A percentile compares a stretch with the other conserved stretches of the same genome.
These are phyloP conservation scores for Hyla sarda DNA, from an alignment of 2,113 vertebrate species.

Conservation along the genomic window DNA sequence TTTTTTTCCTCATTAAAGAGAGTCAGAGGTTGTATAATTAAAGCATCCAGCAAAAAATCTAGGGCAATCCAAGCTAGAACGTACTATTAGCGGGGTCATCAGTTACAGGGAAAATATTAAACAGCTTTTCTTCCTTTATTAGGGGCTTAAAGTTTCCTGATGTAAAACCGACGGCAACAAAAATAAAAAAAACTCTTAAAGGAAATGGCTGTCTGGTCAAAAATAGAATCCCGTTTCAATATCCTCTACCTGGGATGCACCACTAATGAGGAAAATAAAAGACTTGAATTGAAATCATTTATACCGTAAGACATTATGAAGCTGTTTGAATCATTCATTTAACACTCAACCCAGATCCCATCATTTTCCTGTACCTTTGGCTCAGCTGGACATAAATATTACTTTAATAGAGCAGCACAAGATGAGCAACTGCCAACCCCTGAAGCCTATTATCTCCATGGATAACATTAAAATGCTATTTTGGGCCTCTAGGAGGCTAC, in stretches of 20 bases:
- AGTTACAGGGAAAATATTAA: background rate
- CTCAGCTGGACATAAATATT: no score
- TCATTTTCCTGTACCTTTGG: no score
- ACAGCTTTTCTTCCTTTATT: background rate
- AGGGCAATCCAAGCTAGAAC: background rate
- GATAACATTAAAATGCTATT: no score
- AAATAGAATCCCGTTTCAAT: background rate
- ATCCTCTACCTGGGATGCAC: background rate
- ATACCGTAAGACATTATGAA: no score
- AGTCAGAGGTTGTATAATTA: constrained; percentile 19
- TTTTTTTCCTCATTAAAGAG: constrained; percentile 12
- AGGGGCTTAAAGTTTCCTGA: background rate
- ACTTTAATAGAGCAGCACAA: no score
- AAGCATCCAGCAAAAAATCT: background rate
- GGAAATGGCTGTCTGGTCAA: background rate
- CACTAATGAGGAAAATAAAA: no score
- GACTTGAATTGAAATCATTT: no score
- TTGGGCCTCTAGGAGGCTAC: no score
- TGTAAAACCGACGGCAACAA: background rate
- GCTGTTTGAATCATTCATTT: no score
- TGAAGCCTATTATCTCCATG: no score
- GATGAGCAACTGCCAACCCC: no score
- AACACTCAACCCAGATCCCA: no score
- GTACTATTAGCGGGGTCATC: background rate
- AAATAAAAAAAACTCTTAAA: background rate